Base-by-base conservation (phyloP, 2,797 vertebrate species). In the Amblyraja radiata region DNA sequence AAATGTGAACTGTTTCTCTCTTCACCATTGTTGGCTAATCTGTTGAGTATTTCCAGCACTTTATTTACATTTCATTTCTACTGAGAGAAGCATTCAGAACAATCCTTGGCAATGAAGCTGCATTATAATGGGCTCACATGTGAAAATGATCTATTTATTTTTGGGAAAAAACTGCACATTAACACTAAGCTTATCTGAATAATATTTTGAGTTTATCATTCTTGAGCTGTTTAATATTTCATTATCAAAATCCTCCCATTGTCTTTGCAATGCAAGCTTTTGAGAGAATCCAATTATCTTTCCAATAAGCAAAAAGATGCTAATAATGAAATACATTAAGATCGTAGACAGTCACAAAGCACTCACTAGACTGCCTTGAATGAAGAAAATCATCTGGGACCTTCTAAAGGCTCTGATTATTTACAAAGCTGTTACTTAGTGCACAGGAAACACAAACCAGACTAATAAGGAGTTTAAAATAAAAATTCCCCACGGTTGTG, bases 401-500 rank as follows among this genome's bases (percentile, higher is more conserved):
- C 28, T 65, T 88, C n/a, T 18, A 68, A 88, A 32, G 84, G 32
- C n/a, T 28, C 58, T 36, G n/a, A 14, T 36, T 88, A 88, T 32
- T 18, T 88, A 88, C 84, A 68, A 88, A 68, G 63, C 84, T 10
- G 61, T 68, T 88, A 68, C 84, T 88, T 68, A 36, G n/a, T 36
- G 63, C 84, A 36, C 84, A 65, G 84, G n/a, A 88, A 68, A 88
- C 28, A 36, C n/a, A 23, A 68, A 88, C n/a, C 61, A 88, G 28
- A 88, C 84, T 36, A 88, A 88, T 36, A 88, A 88, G 63, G n/a
- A 68, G 84, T 65, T 88, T 88, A 36, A 88, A 68, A 88, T 88
- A 65, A 68, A 88, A 68, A 88, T 68, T 88, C 84, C 63, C 63
- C n/a, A 68, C 16, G n/a, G 84, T 18, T 36, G n/a, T 68, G n/a